Base-by-base conservation (phyloP, 2,797 vertebrate species). In the Silurus lanzhouensis region DNA sequence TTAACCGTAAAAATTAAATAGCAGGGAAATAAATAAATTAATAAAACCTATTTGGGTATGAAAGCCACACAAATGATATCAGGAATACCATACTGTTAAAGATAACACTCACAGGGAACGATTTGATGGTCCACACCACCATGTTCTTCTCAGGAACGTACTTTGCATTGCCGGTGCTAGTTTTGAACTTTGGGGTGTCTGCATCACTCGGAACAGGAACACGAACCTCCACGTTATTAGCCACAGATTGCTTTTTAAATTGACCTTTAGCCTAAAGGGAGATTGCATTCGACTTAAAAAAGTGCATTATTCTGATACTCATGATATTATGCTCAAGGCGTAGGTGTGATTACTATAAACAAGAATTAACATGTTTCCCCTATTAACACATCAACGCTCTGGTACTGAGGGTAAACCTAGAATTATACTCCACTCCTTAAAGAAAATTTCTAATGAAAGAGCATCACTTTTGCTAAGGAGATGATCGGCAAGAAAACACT, bases 171-270 rank as follows among this genome's bases (percentile, higher is more conserved):
- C 98, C 98, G 5, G 96, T 97, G 71, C 96, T 97, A 89, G 97
- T 97, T 94, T 97, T 99, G 91, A 99, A 99, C 80, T 96, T 97
- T 0, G 98, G 98, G 0, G 97, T 96, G 90, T 99, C 98, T 0
- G 97, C 97, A 0, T 99, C 97, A 17, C 97, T 99, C 55, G 97
- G 97, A 15, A 99, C 98, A 0, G 97, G 97, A 58, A 99, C 95
- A 0, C 93, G 89, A 46, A 99, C 97, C 91, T 99, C 97, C 91
- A 99, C 98, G 0, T 97, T 96, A 19, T 97, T 99, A 88, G 98
- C 98, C 87, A 99, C 97, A 0, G 98, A 99, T 85, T 99, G 98
- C 91, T 98, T 98, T 94, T 99, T 99, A 92, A 99, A 99, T 87
- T 99, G 98, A 0, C 97, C 97, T 91, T 98, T 99, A 75, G 98